Evolutionary conservation across 1,140 invertebrate genomes (phyloP), one percentile per base, ranked within the genome.

Genomic region (Trichonephila clavata): DNA sequence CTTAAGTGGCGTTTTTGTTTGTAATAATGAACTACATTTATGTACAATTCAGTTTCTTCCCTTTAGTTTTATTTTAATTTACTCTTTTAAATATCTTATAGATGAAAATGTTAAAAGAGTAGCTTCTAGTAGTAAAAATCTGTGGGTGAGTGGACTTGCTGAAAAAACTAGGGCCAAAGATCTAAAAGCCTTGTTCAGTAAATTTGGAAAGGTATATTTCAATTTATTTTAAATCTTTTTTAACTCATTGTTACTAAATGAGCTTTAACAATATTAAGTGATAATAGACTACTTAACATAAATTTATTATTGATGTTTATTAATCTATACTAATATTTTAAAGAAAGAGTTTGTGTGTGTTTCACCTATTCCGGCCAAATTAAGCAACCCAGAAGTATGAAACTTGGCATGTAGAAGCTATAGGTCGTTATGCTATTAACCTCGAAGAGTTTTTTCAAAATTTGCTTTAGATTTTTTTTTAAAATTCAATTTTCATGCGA

Each of bases 91-190:
- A 32, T 27, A 43, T 68, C 39, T 71, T 89, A 13, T 68, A 90
- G 93, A 50, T 81, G 81, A 88, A 20, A 39, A 77, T 63, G 71
- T 92, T 50, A 94, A 94, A 71, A 57, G 90, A 83, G 94, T 92
- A 71, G 95, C 96, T 87, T 95, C 95, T 57, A 96, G 96, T 59
- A 97, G 97, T 94, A 97, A 97, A 86, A 98, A 98, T 95, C 96
- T 99, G 10, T 99, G 98, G 98, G 98, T 99, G 71, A 99, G 98
- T 95, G 98, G 98, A 57, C 96, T 99, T 89, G 98, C 98, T 0
- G 97, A 98, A 6, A 97, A 97, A 61, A 99, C 98, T 43, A 97
- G 98, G 63, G 98, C 98, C 57, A 98, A 98, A 81, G 98, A 99
- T 96, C 96, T 99, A 93, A 99, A 99, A 95, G 97, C 97, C 91